Evolutionary conservation across 2,888 invertebrate genomes (phyloP), one percentile per base, ranked within the genome.

Genomic region (Autographa pulchrina): DNA sequence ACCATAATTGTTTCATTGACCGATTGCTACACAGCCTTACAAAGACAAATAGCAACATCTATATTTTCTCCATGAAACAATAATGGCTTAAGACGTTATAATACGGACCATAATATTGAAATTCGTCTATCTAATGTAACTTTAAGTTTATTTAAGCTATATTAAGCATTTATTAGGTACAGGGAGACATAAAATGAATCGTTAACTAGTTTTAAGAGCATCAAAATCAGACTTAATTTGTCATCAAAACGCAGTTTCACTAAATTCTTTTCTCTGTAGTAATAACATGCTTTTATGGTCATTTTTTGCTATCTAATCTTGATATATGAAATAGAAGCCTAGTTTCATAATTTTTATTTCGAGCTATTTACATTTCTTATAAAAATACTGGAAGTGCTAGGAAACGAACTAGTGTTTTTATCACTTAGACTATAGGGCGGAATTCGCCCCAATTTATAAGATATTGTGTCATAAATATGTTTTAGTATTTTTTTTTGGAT

Each of bases 371-470:
- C 67, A 78, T 20, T 58, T 70, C 59, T 58, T 70, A 78, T 52
- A 78, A 77, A 77, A 74, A 70, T 77, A 78, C 31, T 64, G 54
- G 69, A 67, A 62, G 68, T 32, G 54, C 38, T 78, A 16, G 72
- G 74, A 52, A 75, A 78, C 70, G 7, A 38, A 68, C 62, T 71
- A 68, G 61, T 65, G 66, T 48, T 81, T 66, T 62, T 56, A 62
- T 65, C 43, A 61, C 68, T 81, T 73, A 81, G 8, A 69, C 70
- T 81, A 81, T 11, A 65, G 65, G 72, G 68, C 60, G 67, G 70
- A 63, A 58, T 31, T 65, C 63, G 41, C 56, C 43, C 43, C n/a
- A 20, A 52, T 72, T 63, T 59, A 48, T 61, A 70, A 63, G 62
- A 64, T 68, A 68, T 72, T 68, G 68, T 64, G 66, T 66, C 31